Conservation (phyloP, 1,140 invertebrate species). For the Habropoda laboriosa region DNA sequence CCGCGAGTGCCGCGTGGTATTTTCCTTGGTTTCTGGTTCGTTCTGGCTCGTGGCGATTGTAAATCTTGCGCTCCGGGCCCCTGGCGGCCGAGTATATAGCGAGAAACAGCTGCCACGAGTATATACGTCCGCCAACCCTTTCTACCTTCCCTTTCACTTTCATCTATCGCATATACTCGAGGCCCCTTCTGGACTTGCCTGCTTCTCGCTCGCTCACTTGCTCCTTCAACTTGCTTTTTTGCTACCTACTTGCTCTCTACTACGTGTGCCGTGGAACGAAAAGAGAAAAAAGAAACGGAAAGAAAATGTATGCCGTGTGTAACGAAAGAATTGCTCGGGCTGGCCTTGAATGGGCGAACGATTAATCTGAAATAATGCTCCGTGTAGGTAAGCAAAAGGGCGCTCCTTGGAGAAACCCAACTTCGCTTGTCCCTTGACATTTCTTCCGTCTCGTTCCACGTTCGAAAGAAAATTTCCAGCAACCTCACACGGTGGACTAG, state of each 20-base stretch:
- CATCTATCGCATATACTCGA: conserved; percentile 71
- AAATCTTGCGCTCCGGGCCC: conserved; percentile 70
- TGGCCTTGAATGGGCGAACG: conserved; percentile 35
- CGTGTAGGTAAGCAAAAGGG: background rate
- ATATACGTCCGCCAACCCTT: conserved; percentile 73
- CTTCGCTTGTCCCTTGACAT: no score
- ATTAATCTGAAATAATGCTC: conserved; percentile 16
- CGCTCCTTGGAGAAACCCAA: no score
- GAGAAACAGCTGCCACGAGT: conserved; percentile 68
- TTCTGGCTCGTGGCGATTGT: conserved; percentile 69
- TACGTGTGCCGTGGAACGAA: conserved; percentile 18
- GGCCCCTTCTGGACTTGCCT: conserved; percentile 62
- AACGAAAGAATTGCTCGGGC: conserved; percentile 35
- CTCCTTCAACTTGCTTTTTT: conserved; percentile 40
- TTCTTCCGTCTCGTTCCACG: no score
- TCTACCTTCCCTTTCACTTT: conserved; percentile 80
- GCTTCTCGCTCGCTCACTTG: conserved; percentile 43
- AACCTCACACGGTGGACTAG: no score
- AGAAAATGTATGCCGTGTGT: conserved; percentile 32
- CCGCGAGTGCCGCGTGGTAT: conserved; percentile 50
- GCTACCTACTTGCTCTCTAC: conserved; percentile 58
- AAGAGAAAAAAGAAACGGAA: conserved; percentile 3
- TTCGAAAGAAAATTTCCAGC: background rate
- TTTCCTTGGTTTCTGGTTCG: conserved; percentile 59
- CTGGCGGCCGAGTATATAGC: conserved; percentile 58